A percentile compares a stretch with the other conserved stretches of the same genome.
phyloP scores from a whole-genome alignment of 2,113 vertebrate species.

The Sorex fumeus region DNA sequence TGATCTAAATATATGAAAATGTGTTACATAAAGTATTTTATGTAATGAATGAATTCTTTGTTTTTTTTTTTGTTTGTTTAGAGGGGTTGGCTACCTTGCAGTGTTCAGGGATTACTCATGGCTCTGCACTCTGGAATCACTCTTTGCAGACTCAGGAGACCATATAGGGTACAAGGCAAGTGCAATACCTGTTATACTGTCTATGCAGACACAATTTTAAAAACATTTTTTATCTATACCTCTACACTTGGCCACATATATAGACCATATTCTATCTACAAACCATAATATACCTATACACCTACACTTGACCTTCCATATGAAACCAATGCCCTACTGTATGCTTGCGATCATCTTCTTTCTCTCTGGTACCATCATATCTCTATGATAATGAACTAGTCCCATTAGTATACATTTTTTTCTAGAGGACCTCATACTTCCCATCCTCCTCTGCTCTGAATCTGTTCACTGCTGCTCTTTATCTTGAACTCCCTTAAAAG shows the following conservation, averaged over 20 bases:
- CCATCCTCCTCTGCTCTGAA: background rate
- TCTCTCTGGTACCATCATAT: background rate
- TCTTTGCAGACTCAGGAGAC: no score
- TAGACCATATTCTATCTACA: no score
- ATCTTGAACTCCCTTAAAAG: slow-evolving; percentile 42
- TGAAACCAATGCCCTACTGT: background rate
- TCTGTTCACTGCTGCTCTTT: slow-evolving; percentile 21
- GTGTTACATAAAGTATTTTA: background rate
- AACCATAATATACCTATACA: no score
- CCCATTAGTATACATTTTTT: background rate
- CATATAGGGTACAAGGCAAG: no score
- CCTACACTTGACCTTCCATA: no score
- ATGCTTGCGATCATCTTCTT: background rate
- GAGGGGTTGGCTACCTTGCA: background rate
- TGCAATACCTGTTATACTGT: no score
- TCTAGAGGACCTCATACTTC: slow-evolving; percentile 23
- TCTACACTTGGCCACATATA: no score
- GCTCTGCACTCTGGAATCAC: background rate
- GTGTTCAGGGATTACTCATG: background rate
- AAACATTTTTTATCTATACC: no score
- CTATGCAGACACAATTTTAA: no score
- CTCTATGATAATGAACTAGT: slow-evolving; percentile 22
- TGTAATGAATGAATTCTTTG: slow-evolving; percentile 3
- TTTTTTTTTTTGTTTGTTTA: no score
- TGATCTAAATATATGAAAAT: slow-evolving; percentile 12